Conservation (phyloP, 2,888 invertebrate genomes). For the Mimachlamys varia region DNA sequence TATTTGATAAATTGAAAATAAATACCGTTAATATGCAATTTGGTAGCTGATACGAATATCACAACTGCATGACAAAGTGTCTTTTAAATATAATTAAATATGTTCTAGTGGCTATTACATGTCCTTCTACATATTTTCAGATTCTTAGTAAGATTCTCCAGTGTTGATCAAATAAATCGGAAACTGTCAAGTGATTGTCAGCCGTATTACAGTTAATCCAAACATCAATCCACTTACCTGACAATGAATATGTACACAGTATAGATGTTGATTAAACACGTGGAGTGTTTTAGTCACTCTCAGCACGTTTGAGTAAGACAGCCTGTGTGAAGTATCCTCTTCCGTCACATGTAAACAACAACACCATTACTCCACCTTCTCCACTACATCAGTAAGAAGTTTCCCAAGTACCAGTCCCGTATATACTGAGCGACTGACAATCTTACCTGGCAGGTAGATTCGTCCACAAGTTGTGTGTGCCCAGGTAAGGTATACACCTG, state of each 20-base stretch:
- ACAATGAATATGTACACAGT: constrained; percentile 8
- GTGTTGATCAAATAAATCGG: not conserved
- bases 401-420: constrained; percentile 29
- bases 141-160: not conserved
- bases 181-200: constrained; percentile 29
- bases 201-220: constrained; percentile 10
- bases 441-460: constrained; percentile 21
- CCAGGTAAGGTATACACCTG: constrained; percentile 8
- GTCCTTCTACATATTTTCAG: constrained; percentile 7
- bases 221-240: not conserved
- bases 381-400: not conserved
- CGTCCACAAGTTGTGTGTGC: not conserved
- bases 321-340: not conserved
- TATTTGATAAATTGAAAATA: not conserved
- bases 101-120: not conserved
- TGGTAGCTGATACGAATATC: not conserved
- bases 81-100: not conserved
- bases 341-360: constrained; percentile 18
- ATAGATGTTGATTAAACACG: constrained; percentile 15
- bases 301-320: not conserved
- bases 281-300: constrained; percentile 8
- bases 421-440: constrained; percentile 8
- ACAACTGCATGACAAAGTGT: not conserved
- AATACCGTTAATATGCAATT: not conserved
- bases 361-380: constrained; percentile 13